These are phyloP conservation scores for Phalacrocorax brasilianus DNA, from an alignment of 2,113 vertebrate genomes.

Conservation along the genomic window DNA sequence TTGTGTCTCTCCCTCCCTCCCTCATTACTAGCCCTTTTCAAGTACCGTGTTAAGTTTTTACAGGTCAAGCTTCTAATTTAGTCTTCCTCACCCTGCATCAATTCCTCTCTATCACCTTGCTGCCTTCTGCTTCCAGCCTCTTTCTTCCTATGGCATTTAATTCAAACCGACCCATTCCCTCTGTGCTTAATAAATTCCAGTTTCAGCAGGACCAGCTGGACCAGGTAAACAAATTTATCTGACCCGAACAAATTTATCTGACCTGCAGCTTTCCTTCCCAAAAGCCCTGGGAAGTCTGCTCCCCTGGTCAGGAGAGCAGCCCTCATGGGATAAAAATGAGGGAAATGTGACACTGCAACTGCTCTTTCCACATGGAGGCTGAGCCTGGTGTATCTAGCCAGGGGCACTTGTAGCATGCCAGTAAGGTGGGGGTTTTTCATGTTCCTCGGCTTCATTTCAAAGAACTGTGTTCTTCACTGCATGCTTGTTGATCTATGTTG, in stretches of 20 bases:
- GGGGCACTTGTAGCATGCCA: not conserved
- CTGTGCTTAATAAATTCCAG: not conserved
- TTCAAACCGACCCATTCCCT: not conserved
- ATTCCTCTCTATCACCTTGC: not conserved
- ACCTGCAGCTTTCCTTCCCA: fast-evolving
- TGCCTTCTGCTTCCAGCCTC: not conserved
- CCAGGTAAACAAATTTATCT: not conserved
- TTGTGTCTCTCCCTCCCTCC: not conserved
- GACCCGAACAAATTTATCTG: fast-evolving
- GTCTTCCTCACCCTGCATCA: not conserved
- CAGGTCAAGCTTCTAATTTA: not conserved
- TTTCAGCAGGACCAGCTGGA: not conserved
- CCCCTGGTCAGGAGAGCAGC: not conserved
- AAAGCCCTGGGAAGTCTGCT: not conserved
- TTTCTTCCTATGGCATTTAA: not conserved
- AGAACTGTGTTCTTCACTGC: fast-evolving
- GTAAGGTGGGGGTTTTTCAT: not conserved
- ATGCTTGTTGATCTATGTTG: fast-evolving
- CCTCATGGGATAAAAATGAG: not conserved
- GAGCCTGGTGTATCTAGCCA: not conserved
- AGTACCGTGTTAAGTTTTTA: not conserved
- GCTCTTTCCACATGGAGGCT: not conserved
- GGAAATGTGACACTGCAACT: not conserved
- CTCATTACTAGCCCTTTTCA: not conserved
- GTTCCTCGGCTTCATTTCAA: not conserved